Base-by-base conservation (phyloP, 2,797 vertebrate species). In the Malacoctenus gilli region DNA sequence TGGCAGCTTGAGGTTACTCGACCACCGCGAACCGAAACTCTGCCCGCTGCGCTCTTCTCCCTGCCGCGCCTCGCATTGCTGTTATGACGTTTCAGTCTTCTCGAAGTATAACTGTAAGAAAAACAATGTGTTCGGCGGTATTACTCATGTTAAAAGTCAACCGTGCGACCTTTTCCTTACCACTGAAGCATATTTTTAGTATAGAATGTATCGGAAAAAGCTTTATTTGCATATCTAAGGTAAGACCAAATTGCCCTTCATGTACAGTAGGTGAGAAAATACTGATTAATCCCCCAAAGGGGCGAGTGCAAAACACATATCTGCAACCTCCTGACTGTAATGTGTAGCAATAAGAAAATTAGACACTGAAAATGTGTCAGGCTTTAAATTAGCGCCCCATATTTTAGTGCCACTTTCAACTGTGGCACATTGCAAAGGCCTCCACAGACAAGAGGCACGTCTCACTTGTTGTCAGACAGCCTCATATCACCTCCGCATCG, bases 311-410 rank as follows among this genome's bases (percentile, higher is more conserved):
- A 83, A 88, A 87, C 79, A 73, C 79, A 81, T 72, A 79, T 83
- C 81, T 86, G 82, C 82, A 84, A 87, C 82, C 79, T 80, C 73
- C 84, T 89, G 87, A 87, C 89, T 89, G 88, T 91, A 75, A 85
- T 80, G 66, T 84, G 80, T 77, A 72, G 81, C 80, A 76, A 81
- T 74, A 56, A 49, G 72, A 80, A 81, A 87, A 83, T 79, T 65
- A 81, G 71, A 85, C 72, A 68, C 60, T 73, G 77, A 83, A n/a
- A 81, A 87, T 42, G 84, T 92, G 91, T 90, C 85, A 64, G 74
- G 85, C 75, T 80, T 83, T 83, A 85, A 91, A 91, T 92, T 93
- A 91, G 77, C 91, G 11, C 89, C 68, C 86, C 91, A 93, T 93
- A 92, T 90, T 89, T 93, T 91, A 91, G 87, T 86, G 85, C 81